A percentile compares a stretch with the other conserved stretches of the same genome.
Evolutionary conservation across 1,140 invertebrate species (phyloP).

Genomic region (Zaprionus inermis): DNA sequence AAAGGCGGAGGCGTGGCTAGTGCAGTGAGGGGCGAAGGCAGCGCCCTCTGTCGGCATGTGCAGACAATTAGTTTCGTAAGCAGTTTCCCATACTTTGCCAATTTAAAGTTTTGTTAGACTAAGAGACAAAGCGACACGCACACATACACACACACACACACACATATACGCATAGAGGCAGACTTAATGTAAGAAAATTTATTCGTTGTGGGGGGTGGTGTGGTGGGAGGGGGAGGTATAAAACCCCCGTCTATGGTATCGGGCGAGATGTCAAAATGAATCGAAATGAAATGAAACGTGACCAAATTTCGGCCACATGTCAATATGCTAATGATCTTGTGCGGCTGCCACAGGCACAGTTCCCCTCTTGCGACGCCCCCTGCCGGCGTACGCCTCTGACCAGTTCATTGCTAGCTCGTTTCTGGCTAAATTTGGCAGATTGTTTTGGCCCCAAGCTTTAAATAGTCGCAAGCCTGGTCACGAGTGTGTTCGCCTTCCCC

Average conservation of each 20-base stretch:
- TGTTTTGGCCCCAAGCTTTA: not conserved
- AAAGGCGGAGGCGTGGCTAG: not conserved
- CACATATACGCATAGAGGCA: not conserved
- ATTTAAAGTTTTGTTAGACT: conserved; percentile 39
- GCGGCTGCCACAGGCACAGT: conserved; percentile 13
- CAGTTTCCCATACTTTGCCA: conserved; percentile 42
- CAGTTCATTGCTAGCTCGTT: conserved; percentile 1
- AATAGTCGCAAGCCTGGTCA: not conserved
- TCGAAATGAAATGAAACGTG: conserved; percentile 81
- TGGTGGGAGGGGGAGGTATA: not conserved
- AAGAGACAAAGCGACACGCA: too few relatives aligned
- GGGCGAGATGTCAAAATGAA: conserved; percentile 57
- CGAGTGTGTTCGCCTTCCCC: not conserved
- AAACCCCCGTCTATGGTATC: too few relatives aligned
- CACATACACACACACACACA: too few relatives aligned
- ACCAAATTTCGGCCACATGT: conserved; percentile 81
- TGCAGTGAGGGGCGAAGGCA: not conserved
- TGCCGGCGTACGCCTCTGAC: not conserved
- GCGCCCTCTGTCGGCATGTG: conserved; percentile 19
- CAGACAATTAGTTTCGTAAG: conserved; percentile 65
- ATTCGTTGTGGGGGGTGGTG: conserved; percentile 57
- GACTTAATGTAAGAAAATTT: conserved; percentile 59
- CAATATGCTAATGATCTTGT: conserved; percentile 78
- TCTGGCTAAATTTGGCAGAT: not conserved
- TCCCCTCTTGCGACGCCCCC: not conserved